These are phyloP conservation scores for Sericinus montela DNA, from an alignment of 2,888 invertebrate species.

Conservation along the genomic window DNA sequence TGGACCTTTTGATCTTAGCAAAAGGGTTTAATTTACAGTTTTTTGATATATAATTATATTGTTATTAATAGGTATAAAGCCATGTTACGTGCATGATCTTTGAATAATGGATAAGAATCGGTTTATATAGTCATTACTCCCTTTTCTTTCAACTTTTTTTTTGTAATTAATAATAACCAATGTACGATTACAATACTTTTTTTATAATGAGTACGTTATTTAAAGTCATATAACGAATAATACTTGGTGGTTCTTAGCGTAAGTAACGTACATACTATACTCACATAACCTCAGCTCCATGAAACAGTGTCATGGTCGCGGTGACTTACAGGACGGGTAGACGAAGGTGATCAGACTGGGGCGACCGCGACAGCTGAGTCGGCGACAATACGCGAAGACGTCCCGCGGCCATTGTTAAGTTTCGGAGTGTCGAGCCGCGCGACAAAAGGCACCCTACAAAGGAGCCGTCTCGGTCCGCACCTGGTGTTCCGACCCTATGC, in stretches of 20 bases:
- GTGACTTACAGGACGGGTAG: slow-evolving; percentile 45
- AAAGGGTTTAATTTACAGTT: slow-evolving; percentile 13
- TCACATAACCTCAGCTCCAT: slow-evolving; percentile 21
- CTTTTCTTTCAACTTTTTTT: too few relatives aligned
- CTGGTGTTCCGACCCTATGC: slow-evolving; percentile 57
- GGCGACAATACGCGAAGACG: slow-evolving; percentile 72
- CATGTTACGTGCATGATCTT: not conserved
- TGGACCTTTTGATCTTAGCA: slow-evolving; percentile 26
- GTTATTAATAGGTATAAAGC: too few relatives aligned
- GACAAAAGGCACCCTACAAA: slow-evolving; percentile 46
- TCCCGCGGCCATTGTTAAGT: slow-evolving; percentile 66
- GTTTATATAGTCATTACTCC: not conserved
- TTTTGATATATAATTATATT: slow-evolving; percentile 11
- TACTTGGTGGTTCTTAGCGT: too few relatives aligned
- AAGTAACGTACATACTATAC: too few relatives aligned
- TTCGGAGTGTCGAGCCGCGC: slow-evolving; percentile 24
- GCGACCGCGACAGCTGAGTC: slow-evolving; percentile 71
- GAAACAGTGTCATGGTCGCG: slow-evolving; percentile 42
- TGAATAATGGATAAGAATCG: not conserved
- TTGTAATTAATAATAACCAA: too few relatives aligned
- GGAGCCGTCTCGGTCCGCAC: slow-evolving; percentile 67
- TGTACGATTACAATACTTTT: too few relatives aligned
- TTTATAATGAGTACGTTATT: too few relatives aligned
- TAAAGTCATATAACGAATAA: too few relatives aligned
- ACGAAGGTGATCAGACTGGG: slow-evolving; percentile 38